Conservation (phyloP, 2,113 vertebrate genomes). For the Gnathonemus echidnorhynchus region DNA sequence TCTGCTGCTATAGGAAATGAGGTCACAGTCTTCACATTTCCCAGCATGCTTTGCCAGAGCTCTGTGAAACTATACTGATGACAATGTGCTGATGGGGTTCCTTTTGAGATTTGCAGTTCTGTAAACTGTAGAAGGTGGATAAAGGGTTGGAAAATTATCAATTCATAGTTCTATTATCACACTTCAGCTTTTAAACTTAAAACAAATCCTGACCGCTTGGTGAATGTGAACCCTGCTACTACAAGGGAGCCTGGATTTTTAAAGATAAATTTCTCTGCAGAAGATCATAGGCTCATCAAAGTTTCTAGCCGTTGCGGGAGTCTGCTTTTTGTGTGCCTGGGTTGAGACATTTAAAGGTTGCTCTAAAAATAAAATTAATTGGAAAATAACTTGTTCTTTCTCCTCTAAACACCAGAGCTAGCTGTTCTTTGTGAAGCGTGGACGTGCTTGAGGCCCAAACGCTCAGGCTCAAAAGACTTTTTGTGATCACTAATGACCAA, state of each 20-base stretch:
- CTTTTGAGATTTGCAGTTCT: neutral
- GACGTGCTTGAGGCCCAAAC: neutral
- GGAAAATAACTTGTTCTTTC: neutral
- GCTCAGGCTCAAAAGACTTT: neutral
- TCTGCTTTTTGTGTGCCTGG: neutral
- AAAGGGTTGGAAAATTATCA: neutral
- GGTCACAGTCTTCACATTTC: neutral
- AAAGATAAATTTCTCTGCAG: neutral
- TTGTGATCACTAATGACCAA: neutral
- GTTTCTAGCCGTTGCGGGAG: neutral
- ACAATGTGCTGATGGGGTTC: neutral
- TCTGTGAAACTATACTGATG: neutral
- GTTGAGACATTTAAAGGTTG: neutral
- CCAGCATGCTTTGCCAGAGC: neutral
- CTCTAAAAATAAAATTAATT: constrained; percentile 8
- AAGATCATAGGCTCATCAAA: constrained; percentile 1
- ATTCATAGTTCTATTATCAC: constrained; percentile 5
- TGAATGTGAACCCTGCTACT: too few relatives aligned
- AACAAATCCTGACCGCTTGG: neutral
- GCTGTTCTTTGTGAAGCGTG: neutral
- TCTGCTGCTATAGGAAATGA: neutral
- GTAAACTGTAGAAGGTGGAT: neutral
- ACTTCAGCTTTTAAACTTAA: neutral
- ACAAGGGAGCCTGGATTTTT: constrained; percentile 1
- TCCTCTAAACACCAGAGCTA: neutral